phyloP scores from a whole-genome alignment of 2,113 vertebrate species.

The Nyctibius bracteatus region DNA sequence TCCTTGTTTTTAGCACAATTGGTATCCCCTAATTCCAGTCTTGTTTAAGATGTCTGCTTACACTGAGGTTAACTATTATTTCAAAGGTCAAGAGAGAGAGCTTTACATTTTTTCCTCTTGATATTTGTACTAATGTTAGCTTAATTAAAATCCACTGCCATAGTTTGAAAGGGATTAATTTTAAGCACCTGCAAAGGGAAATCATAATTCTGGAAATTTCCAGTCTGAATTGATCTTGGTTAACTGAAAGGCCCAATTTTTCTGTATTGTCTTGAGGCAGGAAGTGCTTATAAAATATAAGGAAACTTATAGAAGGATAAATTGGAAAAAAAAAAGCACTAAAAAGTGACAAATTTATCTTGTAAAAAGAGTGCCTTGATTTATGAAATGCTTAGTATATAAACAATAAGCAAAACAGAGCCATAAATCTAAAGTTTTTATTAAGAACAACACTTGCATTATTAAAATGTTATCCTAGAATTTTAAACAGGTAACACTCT shows the following conservation, averaged over 20 bases:
- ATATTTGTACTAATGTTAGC: background rate
- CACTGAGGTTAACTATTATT: background rate
- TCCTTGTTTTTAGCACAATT: background rate
- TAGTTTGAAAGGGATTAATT: background rate
- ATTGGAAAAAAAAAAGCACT: background rate
- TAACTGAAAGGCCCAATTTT: background rate
- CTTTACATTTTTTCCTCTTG: background rate
- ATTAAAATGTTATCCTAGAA: background rate
- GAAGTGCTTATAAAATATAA: background rate
- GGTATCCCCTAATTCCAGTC: background rate
- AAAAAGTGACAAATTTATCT: background rate
- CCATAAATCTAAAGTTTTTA: background rate
- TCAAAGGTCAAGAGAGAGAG: background rate
- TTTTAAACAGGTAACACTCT: background rate
- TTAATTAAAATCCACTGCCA: slow-evolving; percentile 16
- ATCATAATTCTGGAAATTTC: background rate
- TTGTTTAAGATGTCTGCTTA: background rate
- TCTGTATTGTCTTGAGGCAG: background rate
- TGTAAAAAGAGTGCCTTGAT: background rate
- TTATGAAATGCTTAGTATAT: background rate
- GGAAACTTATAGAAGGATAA: background rate
- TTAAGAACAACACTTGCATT: background rate
- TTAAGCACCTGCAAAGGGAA: background rate
- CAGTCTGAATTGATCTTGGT: background rate
- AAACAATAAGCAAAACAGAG: background rate